Evolutionary conservation across 2,888 invertebrate species (phyloP), one percentile per base, ranked within the genome.

Genomic region (Xestia ashworthii): DNA sequence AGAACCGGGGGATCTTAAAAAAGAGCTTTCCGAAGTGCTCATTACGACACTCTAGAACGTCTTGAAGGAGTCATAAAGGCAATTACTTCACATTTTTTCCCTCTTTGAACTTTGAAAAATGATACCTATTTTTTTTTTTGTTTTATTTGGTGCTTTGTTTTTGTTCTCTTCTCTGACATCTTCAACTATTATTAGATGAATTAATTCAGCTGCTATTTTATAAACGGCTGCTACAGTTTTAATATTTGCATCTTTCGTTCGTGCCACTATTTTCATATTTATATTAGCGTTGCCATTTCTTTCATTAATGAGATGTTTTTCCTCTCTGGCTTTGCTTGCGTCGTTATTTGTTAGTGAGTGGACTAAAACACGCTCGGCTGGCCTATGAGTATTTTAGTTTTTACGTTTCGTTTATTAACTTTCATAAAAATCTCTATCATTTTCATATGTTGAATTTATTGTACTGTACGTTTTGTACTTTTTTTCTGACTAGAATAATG

Each of bases 21-120:
- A 90, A 92, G 87, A 87, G 88, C 91, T 89, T 88, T 90, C 83
- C 83, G 87, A 92, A 93, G 91, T 90, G 91, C 91, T 94, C 93
- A 93, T 93, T 93, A 93, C 88, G 89, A 89, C 90, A 89, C 90
- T 91, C 90, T 89, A 88, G 87, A 87, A 90, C 86, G 90, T 89
- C 90, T 87, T 88, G 87, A 89, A 87, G 82, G 91, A 91, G 90
- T 91, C 92, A 90, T 93, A 92, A 92, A 91, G 90, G 92, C 91
- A 93, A 93, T 93, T 93, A 92, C 91, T 88, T 85, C 84, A 84
- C 87, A 88, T 70, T 80, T 90, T 90, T 90, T 88, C 88, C 88
- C 87, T 88, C 88, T 86, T 85, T 80, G 75, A 83, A 84, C 77
- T 81, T 84, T 84, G 76, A 82, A 74, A 83, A 81, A 80, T 81